These are phyloP conservation scores for Hycleus cichorii DNA, from an alignment of 1,140 invertebrate species.

Conservation along the genomic window DNA sequence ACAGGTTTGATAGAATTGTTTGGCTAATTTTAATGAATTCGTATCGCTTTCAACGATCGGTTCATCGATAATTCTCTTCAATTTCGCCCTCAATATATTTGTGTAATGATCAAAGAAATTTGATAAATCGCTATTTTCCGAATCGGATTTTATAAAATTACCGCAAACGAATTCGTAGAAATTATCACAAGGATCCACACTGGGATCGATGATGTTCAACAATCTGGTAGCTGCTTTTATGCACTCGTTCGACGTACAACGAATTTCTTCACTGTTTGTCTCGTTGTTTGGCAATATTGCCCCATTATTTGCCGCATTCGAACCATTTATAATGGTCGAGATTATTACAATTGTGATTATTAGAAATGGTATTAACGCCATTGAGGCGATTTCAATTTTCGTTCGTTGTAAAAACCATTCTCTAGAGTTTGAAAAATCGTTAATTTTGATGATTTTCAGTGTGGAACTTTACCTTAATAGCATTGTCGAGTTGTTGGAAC, in stretches of 20 bases:
- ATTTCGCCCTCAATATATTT: not conserved
- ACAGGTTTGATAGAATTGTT: conserved; percentile 77
- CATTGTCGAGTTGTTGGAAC: no score
- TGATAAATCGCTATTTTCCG: conserved; percentile 1
- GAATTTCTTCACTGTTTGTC: not conserved
- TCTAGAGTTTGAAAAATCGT: no score
- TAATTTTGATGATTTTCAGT: no score
- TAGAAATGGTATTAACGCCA: conserved; percentile 4
- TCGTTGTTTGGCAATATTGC: no score
- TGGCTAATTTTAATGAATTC: conserved; percentile 45
- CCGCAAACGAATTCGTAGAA: conserved; percentile 74
- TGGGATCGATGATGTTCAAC: conserved; percentile 47
- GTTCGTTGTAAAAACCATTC: no score
- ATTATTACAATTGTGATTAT: not conserved
- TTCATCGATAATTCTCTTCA: conserved; percentile 19
- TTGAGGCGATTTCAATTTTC: not conserved
- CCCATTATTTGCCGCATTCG: no score
- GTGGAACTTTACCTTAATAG: no score
- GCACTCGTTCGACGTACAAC: conserved; percentile 18
- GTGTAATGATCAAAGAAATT: conserved; percentile 6
- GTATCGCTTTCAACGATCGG: not conserved
- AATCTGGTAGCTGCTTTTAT: conserved; percentile 45
- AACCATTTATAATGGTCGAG: no score
- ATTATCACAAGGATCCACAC: conserved; percentile 67
- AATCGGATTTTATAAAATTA: conserved; percentile 40